Evolutionary conservation across 64 coral and sea anemone genomes (phyloP), one percentile per base, ranked within the genome.

Genomic region (Porites lutea): DNA sequence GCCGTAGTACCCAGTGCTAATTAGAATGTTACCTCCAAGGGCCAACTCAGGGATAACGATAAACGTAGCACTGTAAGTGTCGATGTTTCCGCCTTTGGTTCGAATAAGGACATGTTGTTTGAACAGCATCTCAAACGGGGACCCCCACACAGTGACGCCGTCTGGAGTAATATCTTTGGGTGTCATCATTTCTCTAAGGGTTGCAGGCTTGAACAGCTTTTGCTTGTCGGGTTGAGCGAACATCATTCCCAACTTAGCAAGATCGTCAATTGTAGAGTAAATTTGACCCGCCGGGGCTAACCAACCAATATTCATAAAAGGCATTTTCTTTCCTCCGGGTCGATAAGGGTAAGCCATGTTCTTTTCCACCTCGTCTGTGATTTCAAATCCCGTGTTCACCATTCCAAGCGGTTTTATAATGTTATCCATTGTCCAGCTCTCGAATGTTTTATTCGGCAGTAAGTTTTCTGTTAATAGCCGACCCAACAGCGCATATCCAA

Each of bases 371-470:
- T 49, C 20, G 6, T 72, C 11, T 45, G 70, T 92, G 47, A 92
- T 95, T 70, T 77, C 37, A 76, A 90, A 90, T 48, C 93, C 93
- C 19, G 93, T 95, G 23, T 95, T 68, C n/a, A 52, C 50, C 93
- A 95, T 95, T 46, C 48, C 68, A 59, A 95, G 73, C 20, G 93
- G 93, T 13, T 76, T 50, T 3, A 95, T 21, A 16, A 95, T 71
- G 5, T 90, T 53, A 2, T 77, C 59, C 3, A 43, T 14, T 4
- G 48, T 72, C 93, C 93, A 95, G 58, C 10, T 63, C 74, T 95
- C 93, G 19, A 95, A 95, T 13, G 93, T 95, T 55, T 62, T 53
- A 74, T 95, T 95, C 12, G 90, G 93, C 27, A 95, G 93, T 13
- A 95, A 45, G 12, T 85, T 85, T 75, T 90, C 88, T 13, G 88